Conservation (phyloP, 2,888 invertebrate species). For the Palloptera scutellata region DNA sequence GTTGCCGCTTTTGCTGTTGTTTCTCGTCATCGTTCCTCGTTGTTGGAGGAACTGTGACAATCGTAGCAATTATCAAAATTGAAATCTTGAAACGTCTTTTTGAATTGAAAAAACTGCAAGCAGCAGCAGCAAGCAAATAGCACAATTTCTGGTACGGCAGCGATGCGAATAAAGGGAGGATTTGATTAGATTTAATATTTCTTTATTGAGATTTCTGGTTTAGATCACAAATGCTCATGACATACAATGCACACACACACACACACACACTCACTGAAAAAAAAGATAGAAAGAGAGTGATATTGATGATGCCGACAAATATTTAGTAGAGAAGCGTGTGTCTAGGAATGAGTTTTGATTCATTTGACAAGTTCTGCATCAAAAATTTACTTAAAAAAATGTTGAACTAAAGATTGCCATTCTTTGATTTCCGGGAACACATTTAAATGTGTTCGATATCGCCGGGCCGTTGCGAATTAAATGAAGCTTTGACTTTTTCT, state of each 20-base stretch:
- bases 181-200: constrained; percentile 19
- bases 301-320: constrained; percentile 8
- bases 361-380: too few relatives aligned
- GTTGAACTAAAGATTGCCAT: too few relatives aligned
- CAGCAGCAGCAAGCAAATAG: background rate
- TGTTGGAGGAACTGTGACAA: constrained; percentile 31
- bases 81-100: constrained; percentile 35
- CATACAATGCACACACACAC: background rate
- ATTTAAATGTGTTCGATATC: too few relatives aligned
- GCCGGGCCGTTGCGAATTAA: too few relatives aligned
- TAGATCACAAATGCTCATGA: too few relatives aligned
- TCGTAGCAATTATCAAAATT: constrained; percentile 39
- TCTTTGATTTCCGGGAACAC: too few relatives aligned
- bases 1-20: constrained; percentile 8
- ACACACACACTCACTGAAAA: background rate
- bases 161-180: background rate
- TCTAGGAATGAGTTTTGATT: background rate
- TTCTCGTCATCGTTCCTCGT: constrained; percentile 2
- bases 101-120: constrained; percentile 13
- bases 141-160: background rate
- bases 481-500: too few relatives aligned
- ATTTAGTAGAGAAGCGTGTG: background rate
- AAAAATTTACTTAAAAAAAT: too few relatives aligned
- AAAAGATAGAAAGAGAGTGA: background rate
- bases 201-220: background rate